Evolutionary conservation across 2,113 vertebrate species (phyloP).

Genomic region (Benitochromis conjunctus): DNA sequence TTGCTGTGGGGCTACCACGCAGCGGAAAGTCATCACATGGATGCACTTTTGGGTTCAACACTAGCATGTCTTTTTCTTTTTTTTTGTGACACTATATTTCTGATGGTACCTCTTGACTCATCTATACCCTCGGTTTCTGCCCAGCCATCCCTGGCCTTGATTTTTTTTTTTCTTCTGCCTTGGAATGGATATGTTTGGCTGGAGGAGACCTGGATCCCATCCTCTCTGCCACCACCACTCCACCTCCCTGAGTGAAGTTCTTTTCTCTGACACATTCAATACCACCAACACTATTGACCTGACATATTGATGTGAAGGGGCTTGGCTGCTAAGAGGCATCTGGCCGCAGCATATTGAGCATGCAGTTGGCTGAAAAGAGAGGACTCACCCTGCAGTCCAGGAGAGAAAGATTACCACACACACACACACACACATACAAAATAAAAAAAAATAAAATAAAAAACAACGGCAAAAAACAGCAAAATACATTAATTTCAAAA

Average conservation of each 20-base stretch:
- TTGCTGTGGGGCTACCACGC: not conserved
- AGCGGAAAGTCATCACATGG: not conserved
- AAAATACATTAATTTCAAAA: not conserved
- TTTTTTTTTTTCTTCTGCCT: not conserved
- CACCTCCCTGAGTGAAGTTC: constrained; percentile 29
- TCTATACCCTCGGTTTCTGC: not conserved
- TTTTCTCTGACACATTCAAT: constrained; percentile 65
- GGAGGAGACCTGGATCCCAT: constrained; percentile 2
- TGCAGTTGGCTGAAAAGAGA: not conserved
- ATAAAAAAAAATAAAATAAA: not conserved
- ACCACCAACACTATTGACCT: constrained; percentile 63
- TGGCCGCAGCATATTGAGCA: constrained; percentile 39
- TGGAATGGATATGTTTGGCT: constrained; percentile 13
- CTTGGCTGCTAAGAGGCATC: constrained; percentile 55
- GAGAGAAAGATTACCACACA: not conserved
- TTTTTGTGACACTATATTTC: not conserved
- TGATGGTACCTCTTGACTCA: not conserved
- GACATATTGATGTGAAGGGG: constrained; percentile 61
- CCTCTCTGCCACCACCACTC: not conserved
- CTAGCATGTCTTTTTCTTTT: not conserved
- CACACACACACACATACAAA: fast-evolving
- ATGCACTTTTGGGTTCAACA: not conserved
- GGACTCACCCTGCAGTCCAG: not conserved
- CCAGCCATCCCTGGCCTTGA: not conserved
- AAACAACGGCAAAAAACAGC: not conserved